Conservation (phyloP, 2,888 invertebrate genomes). For the Miltochrista miniata region DNA sequence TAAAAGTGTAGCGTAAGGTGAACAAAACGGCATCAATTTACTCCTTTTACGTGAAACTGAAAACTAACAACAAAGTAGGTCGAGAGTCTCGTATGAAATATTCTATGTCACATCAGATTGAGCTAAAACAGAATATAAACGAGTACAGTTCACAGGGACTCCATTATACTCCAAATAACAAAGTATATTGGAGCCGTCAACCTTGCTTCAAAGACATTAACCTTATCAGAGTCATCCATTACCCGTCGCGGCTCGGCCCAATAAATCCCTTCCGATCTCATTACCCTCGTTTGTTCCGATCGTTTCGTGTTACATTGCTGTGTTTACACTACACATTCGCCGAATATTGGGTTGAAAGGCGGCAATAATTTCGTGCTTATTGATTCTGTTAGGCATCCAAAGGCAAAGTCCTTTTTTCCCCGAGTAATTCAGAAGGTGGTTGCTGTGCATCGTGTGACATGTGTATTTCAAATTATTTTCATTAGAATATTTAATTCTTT, state of each 20-base stretch:
- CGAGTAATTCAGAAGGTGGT: no score
- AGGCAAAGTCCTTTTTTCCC: no score
- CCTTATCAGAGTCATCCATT: constrained; percentile 32
- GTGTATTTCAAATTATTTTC: no score
- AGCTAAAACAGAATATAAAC: not conserved
- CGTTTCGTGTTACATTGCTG: constrained; percentile 30
- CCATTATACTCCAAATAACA: constrained; percentile 15
- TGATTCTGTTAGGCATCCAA: no score
- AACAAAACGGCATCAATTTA: no score
- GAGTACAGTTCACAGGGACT: not conserved
- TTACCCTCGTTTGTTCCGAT: constrained; percentile 28
- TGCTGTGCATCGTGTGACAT: no score
- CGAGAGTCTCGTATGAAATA: no score
- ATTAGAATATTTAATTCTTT: no score
- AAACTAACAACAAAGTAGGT: no score
- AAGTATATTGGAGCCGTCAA: constrained; percentile 10
- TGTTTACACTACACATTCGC: constrained; percentile 15
- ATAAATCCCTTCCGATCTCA: constrained; percentile 38
- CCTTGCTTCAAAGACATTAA: constrained; percentile 26
- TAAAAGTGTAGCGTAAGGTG: no score
- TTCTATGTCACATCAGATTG: not conserved
- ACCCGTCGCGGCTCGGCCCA: constrained; percentile 10
- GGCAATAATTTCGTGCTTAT: not conserved
- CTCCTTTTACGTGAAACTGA: no score
- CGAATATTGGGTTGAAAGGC: not conserved